phyloP scores from a whole-genome alignment of 2,888 invertebrate genomes.

The Smittia sp. region DNA sequence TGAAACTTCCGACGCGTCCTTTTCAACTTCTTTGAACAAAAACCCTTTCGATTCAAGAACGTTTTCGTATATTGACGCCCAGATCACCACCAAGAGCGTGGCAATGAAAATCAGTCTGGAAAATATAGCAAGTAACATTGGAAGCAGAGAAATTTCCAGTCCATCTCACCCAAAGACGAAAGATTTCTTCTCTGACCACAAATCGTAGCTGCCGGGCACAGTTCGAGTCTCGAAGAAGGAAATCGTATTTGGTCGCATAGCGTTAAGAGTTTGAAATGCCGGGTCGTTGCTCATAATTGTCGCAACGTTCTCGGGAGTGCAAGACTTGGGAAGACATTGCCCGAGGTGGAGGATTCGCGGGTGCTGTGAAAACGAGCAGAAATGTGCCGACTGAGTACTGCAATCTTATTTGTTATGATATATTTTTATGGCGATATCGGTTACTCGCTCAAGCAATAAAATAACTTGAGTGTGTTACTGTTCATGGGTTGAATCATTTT shows the following conservation, averaged over 20 bases:
- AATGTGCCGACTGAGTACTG: no score
- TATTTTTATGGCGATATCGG: no score
- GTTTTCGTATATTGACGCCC: neutral
- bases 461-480: no score
- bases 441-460: no score
- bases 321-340: conserved; percentile 70
- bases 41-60: neutral
- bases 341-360: conserved; percentile 68
- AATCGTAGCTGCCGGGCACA: conserved; percentile 61
- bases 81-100: neutral
- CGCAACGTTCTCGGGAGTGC: conserved; percentile 58
- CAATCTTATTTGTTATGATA: no score
- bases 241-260: conserved; percentile 30
- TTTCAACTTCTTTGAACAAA: no score
- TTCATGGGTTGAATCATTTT: no score
- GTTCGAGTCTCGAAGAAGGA: conserved; percentile 48
- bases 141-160: neutral
- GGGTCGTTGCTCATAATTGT: conserved; percentile 52
- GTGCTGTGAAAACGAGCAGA: conserved; percentile 57
- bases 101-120: neutral
- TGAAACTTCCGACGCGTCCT: no score
- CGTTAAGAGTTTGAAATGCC: conserved; percentile 42
- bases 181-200: conserved; percentile 60
- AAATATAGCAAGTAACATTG: neutral
- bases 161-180: conserved; percentile 60